These are phyloP conservation scores for Cygnus buccinator DNA, from an alignment of 2,113 vertebrate genomes.

Conservation along the genomic window DNA sequence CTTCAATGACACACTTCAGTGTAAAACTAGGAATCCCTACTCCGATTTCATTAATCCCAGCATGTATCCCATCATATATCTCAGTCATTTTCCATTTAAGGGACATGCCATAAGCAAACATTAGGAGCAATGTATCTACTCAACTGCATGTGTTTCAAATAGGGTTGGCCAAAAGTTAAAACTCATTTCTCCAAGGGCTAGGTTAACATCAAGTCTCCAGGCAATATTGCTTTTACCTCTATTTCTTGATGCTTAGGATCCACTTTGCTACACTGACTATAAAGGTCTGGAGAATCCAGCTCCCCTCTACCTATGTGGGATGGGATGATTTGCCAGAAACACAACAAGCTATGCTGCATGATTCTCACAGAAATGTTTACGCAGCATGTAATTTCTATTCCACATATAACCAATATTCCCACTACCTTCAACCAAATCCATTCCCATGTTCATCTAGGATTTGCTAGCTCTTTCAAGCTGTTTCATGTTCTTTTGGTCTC, in stretches of 20 bases:
- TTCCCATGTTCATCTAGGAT: rapidly evolving
- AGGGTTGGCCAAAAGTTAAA: neutral
- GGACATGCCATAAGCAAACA: neutral
- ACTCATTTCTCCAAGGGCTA: neutral
- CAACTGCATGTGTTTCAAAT: neutral
- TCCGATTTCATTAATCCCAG: neutral
- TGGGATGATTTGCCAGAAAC: neutral
- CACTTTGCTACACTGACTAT: neutral
- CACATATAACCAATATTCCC: neutral
- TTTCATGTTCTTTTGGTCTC: neutral
- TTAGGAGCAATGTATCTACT: neutral
- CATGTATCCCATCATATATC: neutral
- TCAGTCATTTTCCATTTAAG: neutral
- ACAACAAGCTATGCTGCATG: neutral
- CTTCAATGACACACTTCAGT: neutral
- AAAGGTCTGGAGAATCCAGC: neutral
- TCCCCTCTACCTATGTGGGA: neutral
- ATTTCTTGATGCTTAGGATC: neutral
- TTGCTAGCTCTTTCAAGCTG: neutral
- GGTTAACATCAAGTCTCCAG: neutral
- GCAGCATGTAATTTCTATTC: neutral
- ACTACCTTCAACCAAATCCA: neutral
- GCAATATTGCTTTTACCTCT: neutral
- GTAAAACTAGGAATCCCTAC: neutral
- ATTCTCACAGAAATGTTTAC: neutral